Base-by-base conservation (phyloP, 2,888 invertebrate genomes). In the Nycteola revayana region DNA sequence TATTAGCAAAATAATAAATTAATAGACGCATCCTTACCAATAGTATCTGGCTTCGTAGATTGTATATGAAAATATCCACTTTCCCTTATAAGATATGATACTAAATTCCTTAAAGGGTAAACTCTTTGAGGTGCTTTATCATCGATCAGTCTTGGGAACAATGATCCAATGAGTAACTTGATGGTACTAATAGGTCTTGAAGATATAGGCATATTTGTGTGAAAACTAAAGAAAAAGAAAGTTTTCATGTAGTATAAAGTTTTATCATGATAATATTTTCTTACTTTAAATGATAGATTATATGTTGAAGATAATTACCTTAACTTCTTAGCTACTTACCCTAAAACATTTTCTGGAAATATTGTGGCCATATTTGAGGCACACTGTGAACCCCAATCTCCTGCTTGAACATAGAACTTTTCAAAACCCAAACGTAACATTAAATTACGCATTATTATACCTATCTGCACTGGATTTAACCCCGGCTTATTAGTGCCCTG, bases 31-130 rank as follows among this genome's bases (percentile, higher is more conserved):
- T n/a, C n/a, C 87, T 72, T 71, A 94, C 95, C 95, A 33, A 94
- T 78, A 1, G 96, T 95, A 61, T 96, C 96, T 2, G 96, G 96
- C 76, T 95, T 96, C 0, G 95, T 95, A 0, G 94, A 91, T 75
- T 96, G 96, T 18, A 95, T 59, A 68, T 95, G 95, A 44, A 94
- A 74, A 53, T 94, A 94, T 7, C 93, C 93, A 23, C 71, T 69
- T 73, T 93, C 92, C 49, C 77, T 67, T 4, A 89, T 0, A 7
- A 83, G 5, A 29, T 75, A 74, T 1, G 43, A 32, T 0, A 83
- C 30, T 1, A 57, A 41, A 0, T 71, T 62, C 1, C 45, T 65
- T n/a, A 92, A 32, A 0, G 93, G 92, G 53, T 90, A 92, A 23
- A 91, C 69, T 65, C 77, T 84, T 14, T 89, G 64, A 3, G 76